Evolutionary conservation across 1,140 invertebrate genomes (phyloP), one percentile per base, ranked within the genome.

Genomic region (Cyclargus thomasi): DNA sequence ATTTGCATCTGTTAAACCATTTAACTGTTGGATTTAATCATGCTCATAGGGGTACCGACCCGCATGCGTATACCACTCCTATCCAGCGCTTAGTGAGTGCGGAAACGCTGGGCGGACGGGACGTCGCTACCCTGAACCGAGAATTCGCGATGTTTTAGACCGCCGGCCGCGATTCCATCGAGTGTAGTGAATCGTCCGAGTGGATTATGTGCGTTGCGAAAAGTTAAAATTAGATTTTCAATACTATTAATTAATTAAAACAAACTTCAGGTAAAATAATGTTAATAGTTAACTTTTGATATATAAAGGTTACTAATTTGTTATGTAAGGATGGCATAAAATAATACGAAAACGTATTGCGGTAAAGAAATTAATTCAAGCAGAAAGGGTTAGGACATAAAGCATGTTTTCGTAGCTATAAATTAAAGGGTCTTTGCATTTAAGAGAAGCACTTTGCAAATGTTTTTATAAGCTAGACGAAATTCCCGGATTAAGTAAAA

Each of bases 21-120:
- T 79, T 79, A 80, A 72, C 77, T 78, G 77, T 82, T 76, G 75
- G 71, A 73, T 81, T 84, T 83, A 80, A 85, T 86, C 82, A 83
- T 72, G 79, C 82, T 79, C 79, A 80, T 77, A 79, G 73, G 75
- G 77, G 80, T 76, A 79, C 74, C 74, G 73, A 70, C 76, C 74
- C 85, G 85, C 85, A 88, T 85, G 85, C 85, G 83, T 85, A 77
- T 71, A 82, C 57, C 69, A 75, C 47, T 67, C 76, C 72, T 77
- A 79, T 76, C 74, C 71, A 81, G 70, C 70, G 76, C 75, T 85
- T 81, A 88, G 85, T 88, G 72, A 63, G 67, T 72, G 70, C 65
- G 70, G 66, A 74, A 75, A 73, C 63, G 64, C 67, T 63, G 67
- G 59, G 72, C 64, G 59, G 79, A 76, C 66, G 68, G 71, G 74